These are phyloP conservation scores for Lamproptera curius DNA, from an alignment of 2,888 invertebrate genomes.

Conservation along the genomic window DNA sequence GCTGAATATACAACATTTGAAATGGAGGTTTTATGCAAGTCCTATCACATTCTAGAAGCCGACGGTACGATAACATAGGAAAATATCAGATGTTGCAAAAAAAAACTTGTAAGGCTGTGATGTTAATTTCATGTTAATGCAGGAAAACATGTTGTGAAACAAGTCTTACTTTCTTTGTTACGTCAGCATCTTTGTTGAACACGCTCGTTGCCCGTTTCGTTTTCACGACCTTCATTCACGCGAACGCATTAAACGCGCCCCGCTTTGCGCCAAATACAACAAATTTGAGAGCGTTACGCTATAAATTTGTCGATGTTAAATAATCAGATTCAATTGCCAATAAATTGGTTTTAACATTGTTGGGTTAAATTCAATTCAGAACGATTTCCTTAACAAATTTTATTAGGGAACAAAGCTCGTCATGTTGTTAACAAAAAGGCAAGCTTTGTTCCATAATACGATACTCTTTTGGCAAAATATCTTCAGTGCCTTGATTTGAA, in stretches of 20 bases:
- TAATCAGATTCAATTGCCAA: slow-evolving; percentile 6
- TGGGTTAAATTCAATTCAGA: background rate
- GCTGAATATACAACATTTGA: background rate
- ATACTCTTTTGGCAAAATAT: too few species aligned
- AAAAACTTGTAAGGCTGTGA: background rate
- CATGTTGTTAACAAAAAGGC: too few species aligned
- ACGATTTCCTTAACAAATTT: too few species aligned
- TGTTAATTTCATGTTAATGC: background rate
- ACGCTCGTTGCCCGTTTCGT: slow-evolving; percentile 8
- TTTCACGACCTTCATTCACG: slow-evolving; percentile 18
- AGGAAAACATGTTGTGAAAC: background rate
- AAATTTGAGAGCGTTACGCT: slow-evolving; percentile 12
- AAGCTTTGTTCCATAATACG: too few species aligned
- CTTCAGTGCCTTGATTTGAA: too few species aligned
- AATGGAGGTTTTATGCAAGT: background rate
- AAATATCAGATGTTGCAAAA: background rate
- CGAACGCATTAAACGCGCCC: slow-evolving; percentile 17
- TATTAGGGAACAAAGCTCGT: too few species aligned
- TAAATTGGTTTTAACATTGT: slow-evolving; percentile 7
- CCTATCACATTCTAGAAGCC: background rate
- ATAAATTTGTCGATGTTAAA: slow-evolving; percentile 14
- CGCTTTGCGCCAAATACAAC: slow-evolving; percentile 18
- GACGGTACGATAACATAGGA: background rate
- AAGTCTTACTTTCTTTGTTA: background rate
- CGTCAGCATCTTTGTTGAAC: background rate